Evolutionary conservation across 2,888 invertebrate species (phyloP).

Genomic region (Baronia brevicornis): DNA sequence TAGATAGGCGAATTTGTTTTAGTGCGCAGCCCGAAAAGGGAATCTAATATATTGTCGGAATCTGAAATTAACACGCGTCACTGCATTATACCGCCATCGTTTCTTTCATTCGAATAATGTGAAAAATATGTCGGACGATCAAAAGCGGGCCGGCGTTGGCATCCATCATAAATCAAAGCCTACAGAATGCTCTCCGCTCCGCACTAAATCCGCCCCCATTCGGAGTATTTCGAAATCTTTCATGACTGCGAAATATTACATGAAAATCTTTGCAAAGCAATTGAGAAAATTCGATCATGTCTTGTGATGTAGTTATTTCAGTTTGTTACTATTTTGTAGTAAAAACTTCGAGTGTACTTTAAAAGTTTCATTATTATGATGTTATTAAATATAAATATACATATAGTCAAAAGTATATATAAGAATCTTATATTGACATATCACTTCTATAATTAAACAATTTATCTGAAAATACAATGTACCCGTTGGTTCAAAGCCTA

Average conservation of each 20-base stretch:
- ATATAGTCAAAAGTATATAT: too few relatives aligned
- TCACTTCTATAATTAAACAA: too few relatives aligned
- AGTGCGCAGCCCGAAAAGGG: too few relatives aligned
- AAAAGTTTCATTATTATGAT: too few relatives aligned
- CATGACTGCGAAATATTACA: constrained; percentile 3
- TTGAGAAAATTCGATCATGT: constrained; percentile 2
- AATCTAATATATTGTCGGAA: constrained; percentile 16
- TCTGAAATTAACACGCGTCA: constrained; percentile 31
- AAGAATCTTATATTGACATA: too few relatives aligned
- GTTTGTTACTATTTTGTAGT: too few relatives aligned
- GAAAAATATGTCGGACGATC: constrained; percentile 43
- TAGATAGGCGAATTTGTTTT: too few relatives aligned
- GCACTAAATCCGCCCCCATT: constrained; percentile 4
- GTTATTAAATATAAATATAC: too few relatives aligned
- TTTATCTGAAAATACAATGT: too few relatives aligned
- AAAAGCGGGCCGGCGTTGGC: constrained; percentile 24
- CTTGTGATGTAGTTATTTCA: not conserved
- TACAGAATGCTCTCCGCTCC: constrained; percentile 18
- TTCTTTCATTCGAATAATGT: constrained; percentile 39
- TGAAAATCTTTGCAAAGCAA: not conserved
- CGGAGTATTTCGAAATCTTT: constrained; percentile 6
- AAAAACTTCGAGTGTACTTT: too few relatives aligned
- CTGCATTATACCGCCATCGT: constrained; percentile 31
- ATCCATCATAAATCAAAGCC: constrained; percentile 43
- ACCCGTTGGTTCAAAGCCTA: too few relatives aligned